Conservation (phyloP, 2,888 invertebrate genomes). For the Lasioglossum leucozonium region DNA sequence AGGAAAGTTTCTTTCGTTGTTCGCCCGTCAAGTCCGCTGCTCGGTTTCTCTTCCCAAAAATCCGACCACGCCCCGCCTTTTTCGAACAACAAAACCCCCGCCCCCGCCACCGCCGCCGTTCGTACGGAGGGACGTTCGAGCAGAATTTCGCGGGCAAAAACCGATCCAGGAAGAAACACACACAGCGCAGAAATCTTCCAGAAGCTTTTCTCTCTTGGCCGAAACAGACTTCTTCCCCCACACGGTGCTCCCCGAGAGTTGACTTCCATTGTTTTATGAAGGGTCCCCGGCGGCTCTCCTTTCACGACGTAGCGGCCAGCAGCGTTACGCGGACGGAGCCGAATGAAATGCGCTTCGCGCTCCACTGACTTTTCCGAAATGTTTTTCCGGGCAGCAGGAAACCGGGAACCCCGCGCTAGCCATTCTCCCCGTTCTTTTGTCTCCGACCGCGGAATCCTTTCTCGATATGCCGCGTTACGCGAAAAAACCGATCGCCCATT, state of each 20-base stretch:
- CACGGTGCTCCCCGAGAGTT: conserved; percentile 40
- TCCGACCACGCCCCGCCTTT: background rate
- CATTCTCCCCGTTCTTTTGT: conserved; percentile 58
- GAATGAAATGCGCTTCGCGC: conserved; percentile 66
- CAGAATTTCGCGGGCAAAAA: background rate
- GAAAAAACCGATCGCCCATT: background rate
- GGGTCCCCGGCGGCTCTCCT: conserved; percentile 42
- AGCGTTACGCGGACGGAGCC: conserved; percentile 16
- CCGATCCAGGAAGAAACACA: background rate
- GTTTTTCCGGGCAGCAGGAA: conserved; percentile 67
- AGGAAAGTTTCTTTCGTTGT: background rate
- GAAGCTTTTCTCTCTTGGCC: conserved; percentile 29
- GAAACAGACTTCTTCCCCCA: conserved; percentile 30
- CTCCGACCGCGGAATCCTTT: conserved; percentile 59
- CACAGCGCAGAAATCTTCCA: background rate
- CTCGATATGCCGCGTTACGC: conserved; percentile 33
- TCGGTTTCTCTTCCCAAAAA: conserved; percentile 4
- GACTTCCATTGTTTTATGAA: conserved; percentile 55
- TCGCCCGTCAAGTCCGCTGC: background rate
- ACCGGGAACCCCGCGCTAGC: conserved; percentile 43
- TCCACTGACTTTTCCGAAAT: conserved; percentile 74
- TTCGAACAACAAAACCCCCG: background rate
- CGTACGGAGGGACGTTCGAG: background rate
- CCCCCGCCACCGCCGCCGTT: no score
- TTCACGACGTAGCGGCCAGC: conserved; percentile 29